Evolutionary conservation across 2,888 invertebrate species (phyloP).

Genomic region (Allygus modestus): DNA sequence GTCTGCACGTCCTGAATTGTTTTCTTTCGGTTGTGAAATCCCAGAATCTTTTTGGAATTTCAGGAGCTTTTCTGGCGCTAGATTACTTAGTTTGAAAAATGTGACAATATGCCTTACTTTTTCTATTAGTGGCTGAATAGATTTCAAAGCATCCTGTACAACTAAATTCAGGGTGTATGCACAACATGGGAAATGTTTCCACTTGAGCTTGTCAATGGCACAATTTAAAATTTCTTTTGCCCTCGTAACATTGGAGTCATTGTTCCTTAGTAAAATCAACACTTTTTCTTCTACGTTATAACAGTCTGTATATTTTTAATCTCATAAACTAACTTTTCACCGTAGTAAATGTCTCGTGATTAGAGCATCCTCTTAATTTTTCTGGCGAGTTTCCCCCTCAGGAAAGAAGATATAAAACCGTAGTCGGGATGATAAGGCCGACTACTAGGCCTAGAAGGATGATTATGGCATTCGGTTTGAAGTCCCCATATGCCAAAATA

Average conservation of each 20-base stretch:
- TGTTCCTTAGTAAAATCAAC: conserved; percentile 6
- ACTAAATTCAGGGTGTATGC: conserved; percentile 35
- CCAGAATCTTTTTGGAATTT: conserved; percentile 44
- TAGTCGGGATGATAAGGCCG: too few relatives aligned
- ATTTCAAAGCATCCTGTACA: conserved; percentile 27
- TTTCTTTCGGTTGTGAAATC: conserved; percentile 4
- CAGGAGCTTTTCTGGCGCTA: conserved; percentile 40
- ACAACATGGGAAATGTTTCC: conserved; percentile 45
- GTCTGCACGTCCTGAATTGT: conserved; percentile 11
- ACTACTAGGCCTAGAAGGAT: too few relatives aligned
- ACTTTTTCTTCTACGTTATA: conserved; percentile 17
- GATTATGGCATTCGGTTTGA: too few relatives aligned
- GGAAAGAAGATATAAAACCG: too few relatives aligned
- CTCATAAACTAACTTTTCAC: not conserved
- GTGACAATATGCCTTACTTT: conserved; percentile 42
- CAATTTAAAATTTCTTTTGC: conserved; percentile 8
- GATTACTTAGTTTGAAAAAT: conserved; percentile 32
- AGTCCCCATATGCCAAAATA: too few relatives aligned
- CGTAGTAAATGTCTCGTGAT: too few relatives aligned
- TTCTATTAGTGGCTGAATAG: conserved; percentile 3
- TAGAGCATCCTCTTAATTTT: too few relatives aligned
- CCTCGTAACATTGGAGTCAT: conserved; percentile 49
- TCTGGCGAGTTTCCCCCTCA: too few relatives aligned
- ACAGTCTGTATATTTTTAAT: conserved; percentile 14
- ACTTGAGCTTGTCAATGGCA: not conserved